These are phyloP conservation scores for Drosophila ogumai DNA, from an alignment of 1,140 invertebrate genomes.

Conservation along the genomic window DNA sequence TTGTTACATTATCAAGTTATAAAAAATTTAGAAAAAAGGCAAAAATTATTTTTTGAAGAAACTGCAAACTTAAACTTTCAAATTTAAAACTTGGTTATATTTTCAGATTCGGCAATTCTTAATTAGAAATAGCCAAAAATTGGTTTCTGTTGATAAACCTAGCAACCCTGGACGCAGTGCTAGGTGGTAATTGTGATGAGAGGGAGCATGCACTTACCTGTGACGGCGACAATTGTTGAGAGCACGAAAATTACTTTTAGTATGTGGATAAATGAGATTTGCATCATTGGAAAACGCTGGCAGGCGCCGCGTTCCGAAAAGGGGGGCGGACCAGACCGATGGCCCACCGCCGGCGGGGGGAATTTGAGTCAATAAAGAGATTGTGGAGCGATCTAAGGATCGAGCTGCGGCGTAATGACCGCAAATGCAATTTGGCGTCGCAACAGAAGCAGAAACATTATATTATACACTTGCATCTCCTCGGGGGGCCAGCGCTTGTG, in stretches of 20 bases:
- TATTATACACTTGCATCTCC: slow-evolving; percentile 80
- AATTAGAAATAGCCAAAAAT: neutral
- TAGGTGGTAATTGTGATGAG: slow-evolving; percentile 1
- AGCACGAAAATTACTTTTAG: slow-evolving; percentile 84
- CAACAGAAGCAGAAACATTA: slow-evolving; percentile 69
- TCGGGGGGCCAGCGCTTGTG: slow-evolving; percentile 50
- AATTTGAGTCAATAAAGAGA: slow-evolving; percentile 20
- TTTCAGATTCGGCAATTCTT: neutral
- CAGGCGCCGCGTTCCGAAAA: slow-evolving; percentile 22
- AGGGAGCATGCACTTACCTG: slow-evolving; percentile 59
- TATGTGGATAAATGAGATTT: slow-evolving; percentile 67
- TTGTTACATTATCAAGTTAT: no score
- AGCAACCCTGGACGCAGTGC: slow-evolving; percentile 1
- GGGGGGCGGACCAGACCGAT: slow-evolving; percentile 15
- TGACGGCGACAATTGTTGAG: slow-evolving; percentile 84
- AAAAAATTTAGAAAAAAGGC: no score
- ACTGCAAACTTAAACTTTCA: neutral
- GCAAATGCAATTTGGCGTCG: slow-evolving; percentile 78
- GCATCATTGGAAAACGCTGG: slow-evolving; percentile 68
- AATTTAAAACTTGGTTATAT: neutral
- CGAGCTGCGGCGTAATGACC: slow-evolving; percentile 65
- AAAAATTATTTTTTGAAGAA: neutral
- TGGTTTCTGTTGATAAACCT: neutral
- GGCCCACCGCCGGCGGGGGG: slow-evolving; percentile 15
- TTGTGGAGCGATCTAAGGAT: slow-evolving; percentile 57